Evolutionary conservation across 2,797 vertebrate genomes (phyloP).

Genomic region (Spheniscus humboldti): DNA sequence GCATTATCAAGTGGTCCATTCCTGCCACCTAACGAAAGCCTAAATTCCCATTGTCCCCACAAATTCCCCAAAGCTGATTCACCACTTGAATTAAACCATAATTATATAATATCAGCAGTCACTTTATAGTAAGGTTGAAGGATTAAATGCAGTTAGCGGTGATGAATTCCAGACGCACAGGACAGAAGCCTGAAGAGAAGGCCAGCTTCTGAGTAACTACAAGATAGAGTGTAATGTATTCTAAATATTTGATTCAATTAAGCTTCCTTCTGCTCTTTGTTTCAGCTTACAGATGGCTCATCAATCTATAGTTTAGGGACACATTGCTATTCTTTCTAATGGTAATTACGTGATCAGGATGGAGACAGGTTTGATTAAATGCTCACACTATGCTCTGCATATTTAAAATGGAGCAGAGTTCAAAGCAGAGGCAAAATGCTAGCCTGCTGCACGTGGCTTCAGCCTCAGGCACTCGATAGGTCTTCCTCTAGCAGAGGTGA

Average conservation of each 20-base stretch:
- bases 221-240: conserved; percentile 46
- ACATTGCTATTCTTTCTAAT: conserved; percentile 58
- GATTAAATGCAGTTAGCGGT: conserved; percentile 38
- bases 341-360: conserved; percentile 59
- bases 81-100: conserved; percentile 34
- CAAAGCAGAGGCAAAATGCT: neutral
- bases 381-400: conserved; percentile 16
- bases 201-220: conserved; percentile 27
- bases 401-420: conserved; percentile 16
- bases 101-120: conserved; percentile 49
- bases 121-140: conserved; percentile 28
- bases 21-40: neutral
- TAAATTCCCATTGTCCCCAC: neutral
- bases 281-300: conserved; percentile 64
- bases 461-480: neutral
- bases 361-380: conserved; percentile 58
- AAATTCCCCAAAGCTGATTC: conserved; percentile 5
- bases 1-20: neutral
- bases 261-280: conserved; percentile 68
- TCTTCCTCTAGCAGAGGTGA: neutral
- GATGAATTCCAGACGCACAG: conserved; percentile 50
- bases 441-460: neutral
- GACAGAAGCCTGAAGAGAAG: conserved; percentile 47
- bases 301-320: conserved; percentile 62
- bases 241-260: conserved; percentile 67